Percentiles rank a stretch among this genome's conserved stretches.
These are phyloP conservation scores for Siniperca chuatsi DNA, from an alignment of 2,113 vertebrate genomes.

Conservation along the genomic window DNA sequence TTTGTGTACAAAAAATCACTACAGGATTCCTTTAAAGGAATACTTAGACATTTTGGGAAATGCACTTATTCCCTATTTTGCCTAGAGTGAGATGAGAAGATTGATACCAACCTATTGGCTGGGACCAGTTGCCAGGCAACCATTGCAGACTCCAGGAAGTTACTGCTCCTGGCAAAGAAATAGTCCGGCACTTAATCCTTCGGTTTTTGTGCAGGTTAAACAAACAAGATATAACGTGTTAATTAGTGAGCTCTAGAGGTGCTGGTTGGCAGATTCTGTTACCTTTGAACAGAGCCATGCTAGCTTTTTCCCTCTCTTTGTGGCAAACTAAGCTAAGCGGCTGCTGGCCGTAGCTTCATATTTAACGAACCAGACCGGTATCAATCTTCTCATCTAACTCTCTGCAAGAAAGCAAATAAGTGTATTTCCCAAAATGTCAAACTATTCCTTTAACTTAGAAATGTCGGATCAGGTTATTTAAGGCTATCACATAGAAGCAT, in stretches of 20 bases:
- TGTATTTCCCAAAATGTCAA: too few species aligned
- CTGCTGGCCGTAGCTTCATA: not conserved
- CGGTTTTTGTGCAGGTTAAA: too few species aligned
- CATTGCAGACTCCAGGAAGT: too few species aligned
- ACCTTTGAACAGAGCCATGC: not conserved
- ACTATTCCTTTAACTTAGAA: not conserved
- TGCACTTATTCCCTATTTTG: not conserved
- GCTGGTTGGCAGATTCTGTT: too few species aligned
- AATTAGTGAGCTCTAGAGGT: too few species aligned
- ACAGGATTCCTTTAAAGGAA: not conserved
- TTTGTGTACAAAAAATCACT: not conserved
- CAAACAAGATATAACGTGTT: too few species aligned
- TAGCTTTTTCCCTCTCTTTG: not conserved
- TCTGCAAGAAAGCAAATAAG: not conserved
- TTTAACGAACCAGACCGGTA: not conserved
- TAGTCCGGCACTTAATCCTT: too few species aligned
- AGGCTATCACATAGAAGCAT: not conserved
- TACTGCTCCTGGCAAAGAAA: too few species aligned
- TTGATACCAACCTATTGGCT: not conserved
- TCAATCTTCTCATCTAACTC: not conserved
- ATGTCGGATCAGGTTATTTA: not conserved
- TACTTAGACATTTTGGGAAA: not conserved
- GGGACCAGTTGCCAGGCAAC: too few species aligned
- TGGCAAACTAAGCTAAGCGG: not conserved
- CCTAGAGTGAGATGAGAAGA: not conserved